phyloP scores from a whole-genome alignment of 64 coral and sea anemone species.

The Montipora cactus region DNA sequence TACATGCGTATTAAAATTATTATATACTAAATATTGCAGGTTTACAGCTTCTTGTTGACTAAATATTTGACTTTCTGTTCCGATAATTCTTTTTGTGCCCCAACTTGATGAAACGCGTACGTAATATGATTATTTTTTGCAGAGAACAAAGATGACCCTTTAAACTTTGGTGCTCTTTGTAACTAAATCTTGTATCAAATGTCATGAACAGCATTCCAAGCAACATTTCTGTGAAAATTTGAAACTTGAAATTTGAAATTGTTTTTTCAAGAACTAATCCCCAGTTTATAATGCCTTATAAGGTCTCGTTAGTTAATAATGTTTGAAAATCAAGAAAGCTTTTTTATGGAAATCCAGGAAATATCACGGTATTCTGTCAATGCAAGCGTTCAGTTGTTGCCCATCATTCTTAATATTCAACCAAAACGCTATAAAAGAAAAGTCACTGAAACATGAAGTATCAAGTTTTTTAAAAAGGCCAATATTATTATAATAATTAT shows the following conservation, averaged over 20 bases:
- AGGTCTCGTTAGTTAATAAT: too few relatives aligned
- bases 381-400: too few relatives aligned
- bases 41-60: too few relatives aligned
- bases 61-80: background rate
- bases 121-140: background rate
- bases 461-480: background rate
- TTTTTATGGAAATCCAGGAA: background rate
- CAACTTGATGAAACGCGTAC: background rate
- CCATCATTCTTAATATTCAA: too few relatives aligned
- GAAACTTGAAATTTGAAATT: background rate
- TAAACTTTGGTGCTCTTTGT: background rate
- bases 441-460: background rate
- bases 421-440: too few relatives aligned
- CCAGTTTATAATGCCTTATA: too few relatives aligned
- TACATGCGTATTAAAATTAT: too few relatives aligned
- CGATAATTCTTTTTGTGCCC: background rate
- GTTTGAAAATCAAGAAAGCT: background rate
- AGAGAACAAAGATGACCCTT: background rate
- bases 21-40: too few relatives aligned
- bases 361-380: too few relatives aligned
- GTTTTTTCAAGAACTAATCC: background rate
- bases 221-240: background rate
- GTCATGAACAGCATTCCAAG: background rate
- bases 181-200: background rate
- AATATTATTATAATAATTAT: background rate